phyloP scores from a whole-genome alignment of 2,113 vertebrate species.

The Archocentrus centrarchus region DNA sequence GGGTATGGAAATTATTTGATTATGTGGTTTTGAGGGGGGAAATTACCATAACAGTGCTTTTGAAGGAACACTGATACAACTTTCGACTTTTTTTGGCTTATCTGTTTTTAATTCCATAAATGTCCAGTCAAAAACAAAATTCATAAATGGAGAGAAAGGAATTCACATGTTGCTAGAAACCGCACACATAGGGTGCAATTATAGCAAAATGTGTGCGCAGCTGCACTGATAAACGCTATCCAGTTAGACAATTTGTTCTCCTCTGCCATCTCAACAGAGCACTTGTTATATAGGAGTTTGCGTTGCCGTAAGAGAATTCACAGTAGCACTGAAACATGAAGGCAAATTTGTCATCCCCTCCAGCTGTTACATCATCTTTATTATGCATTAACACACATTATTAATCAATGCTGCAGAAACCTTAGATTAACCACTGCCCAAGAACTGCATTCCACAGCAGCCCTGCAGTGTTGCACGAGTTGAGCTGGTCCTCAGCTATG shows the following conservation, averaged over 20 bases:
- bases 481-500: not conserved
- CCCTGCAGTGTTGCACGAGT: constrained; percentile 23
- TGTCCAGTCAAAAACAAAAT: not conserved
- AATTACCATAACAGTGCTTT: not conserved
- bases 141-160: not conserved
- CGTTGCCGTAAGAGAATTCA: constrained; percentile 3
- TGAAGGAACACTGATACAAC: not conserved
- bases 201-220: not conserved
- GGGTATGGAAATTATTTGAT: not conserved
- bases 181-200: not conserved
- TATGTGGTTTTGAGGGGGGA: not conserved
- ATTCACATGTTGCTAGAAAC: not conserved
- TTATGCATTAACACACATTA: constrained; percentile 16
- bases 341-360: not conserved
- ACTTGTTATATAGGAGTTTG: not conserved
- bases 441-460: constrained; percentile 11
- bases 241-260: not conserved
- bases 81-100: not conserved
- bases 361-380: constrained; percentile 19
- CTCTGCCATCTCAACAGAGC: not conserved
- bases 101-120: not conserved
- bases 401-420: constrained; percentile 39
- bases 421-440: constrained; percentile 1
- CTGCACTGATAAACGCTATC: not conserved
- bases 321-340: not conserved